Evolutionary conservation across 2,797 vertebrate genomes (phyloP), one percentile per base, ranked within the genome.

Genomic region (Danionella dracula): DNA sequence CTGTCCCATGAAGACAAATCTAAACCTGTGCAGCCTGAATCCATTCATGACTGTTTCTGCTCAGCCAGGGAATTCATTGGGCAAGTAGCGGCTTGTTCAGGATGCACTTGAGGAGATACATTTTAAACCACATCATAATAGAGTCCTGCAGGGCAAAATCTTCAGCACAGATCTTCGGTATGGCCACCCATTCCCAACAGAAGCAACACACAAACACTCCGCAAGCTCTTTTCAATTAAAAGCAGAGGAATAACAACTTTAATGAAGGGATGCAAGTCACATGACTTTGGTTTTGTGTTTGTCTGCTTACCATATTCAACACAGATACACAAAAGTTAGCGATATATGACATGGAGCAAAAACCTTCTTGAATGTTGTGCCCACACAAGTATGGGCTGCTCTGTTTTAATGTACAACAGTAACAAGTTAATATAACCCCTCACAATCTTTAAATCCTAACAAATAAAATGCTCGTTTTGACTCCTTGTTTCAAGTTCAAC

Each of bases 111-210:
- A 85, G 79, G 82, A 87, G 84, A 87, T 85, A 83, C 87, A 89
- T 85, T 82, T 81, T 73, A 87, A 85, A 85, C 88, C 86, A 83
- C 85, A 87, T 86, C 83, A 87, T 82, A 87, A 87, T 81, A 72
- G 72, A 64, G 76, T 59, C 82, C 87, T 84, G 66, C 57, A 75
- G 76, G 84, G 87, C 81, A 77, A 56, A 66, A 76, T 82, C 82
- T 77, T 85, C 83, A 75, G 73, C 53, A 55, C 75, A 85, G 80
- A 78, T 84, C 76, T 78, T 78, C 79, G 57, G 84, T 48, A 74
- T 84, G 84, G 80, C 83, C 85, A 85, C 85, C 84, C 84, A 86
- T 76, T 79, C 65, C 81, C 57, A 23, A 6, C 46, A 55, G 13
- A 19, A 12, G 35, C 27, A 40, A 44, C n/a, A 45, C 10, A 48